Base-by-base conservation (phyloP, 2,888 invertebrate genomes). In the Chrysodeixis includens region DNA sequence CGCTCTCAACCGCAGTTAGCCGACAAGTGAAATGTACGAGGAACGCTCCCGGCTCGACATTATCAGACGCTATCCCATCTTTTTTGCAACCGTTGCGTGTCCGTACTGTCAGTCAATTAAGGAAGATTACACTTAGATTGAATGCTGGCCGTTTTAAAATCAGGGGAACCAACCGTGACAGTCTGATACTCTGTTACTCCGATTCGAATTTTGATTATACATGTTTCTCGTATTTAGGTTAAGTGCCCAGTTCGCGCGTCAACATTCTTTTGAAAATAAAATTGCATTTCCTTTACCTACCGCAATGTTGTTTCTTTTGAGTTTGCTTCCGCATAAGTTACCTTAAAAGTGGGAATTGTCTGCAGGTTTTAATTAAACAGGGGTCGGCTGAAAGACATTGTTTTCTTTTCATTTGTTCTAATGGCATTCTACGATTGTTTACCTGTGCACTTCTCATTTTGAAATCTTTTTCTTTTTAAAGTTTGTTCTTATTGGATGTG, bases 11-110 rank as follows among this genome's bases (percentile, higher is more conserved):
- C 84, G 80, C 86, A 81, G 82, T 86, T 83, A 82, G 81, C 85
- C 84, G 86, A 86, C 88, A 89, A 93, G 86, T 93, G 93, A 88
- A 87, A 83, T 81, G 82, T 74, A 76, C 83, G 83, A 83, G 83
- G 84, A 86, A 79, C 83, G 82, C 71, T 90, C 90, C 89, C 84
- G 79, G 81, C 68, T 79, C 75, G 79, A 75, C 76, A 74, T 71
- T 77, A 83, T 81, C 83, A 85, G 81, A 78, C 80, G 83, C 73
- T 83, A 83, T 85, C 84, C 84, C 82, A 79, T 74, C 56, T 76
- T 86, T 87, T 84, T 85, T 83, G 82, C 83, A 85, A 83, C 84
- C 81, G 81, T 83, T 81, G 76, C 84, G 77, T 84, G 84, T 79
- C 82, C n/a, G n/a, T n/a, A n/a, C n/a, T n/a, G n/a, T n/a, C n/a